Conservation (phyloP, 1,140 invertebrate genomes). For the Pseudomyrmex flavicornis region DNA sequence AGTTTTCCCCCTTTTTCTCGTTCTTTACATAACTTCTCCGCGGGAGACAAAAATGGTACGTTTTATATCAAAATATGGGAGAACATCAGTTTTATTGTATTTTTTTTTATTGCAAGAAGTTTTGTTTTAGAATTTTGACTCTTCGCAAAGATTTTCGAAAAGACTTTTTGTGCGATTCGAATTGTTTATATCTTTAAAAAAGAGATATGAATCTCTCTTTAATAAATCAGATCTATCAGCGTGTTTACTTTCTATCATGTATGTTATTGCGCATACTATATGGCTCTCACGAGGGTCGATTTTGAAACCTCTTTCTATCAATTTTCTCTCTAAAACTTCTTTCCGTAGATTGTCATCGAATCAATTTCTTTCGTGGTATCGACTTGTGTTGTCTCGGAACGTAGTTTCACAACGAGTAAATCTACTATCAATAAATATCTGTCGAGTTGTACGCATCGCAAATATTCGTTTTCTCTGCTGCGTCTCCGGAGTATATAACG, state of each 20-base stretch:
- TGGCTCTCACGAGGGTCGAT: neutral
- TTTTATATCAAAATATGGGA: neutral
- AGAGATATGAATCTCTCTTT: no score
- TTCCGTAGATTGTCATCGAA: neutral
- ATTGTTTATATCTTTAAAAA: no score
- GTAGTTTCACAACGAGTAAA: slow-evolving; percentile 18
- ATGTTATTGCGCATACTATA: neutral
- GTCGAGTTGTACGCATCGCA: slow-evolving; percentile 45
- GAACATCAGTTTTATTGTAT: neutral
- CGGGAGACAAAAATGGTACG: neutral
- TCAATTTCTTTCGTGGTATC: slow-evolving; percentile 9
- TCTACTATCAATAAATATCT: slow-evolving; percentile 48
- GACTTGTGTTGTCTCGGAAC: slow-evolving; percentile 1
- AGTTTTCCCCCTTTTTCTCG: neutral
- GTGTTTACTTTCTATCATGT: no score
- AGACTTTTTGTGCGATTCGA: no score
- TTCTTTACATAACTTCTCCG: neutral
- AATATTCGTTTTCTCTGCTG: slow-evolving; percentile 45
- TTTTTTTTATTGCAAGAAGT: neutral
- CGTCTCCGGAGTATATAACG: slow-evolving; percentile 31
- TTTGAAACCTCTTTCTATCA: neutral
- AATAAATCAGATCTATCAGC: no score
- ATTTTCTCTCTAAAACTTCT: neutral
- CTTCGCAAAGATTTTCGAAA: no score
- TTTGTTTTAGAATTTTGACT: no score